Base-by-base conservation (phyloP, 2,797 vertebrate genomes). In the Numenius phaeopus region DNA sequence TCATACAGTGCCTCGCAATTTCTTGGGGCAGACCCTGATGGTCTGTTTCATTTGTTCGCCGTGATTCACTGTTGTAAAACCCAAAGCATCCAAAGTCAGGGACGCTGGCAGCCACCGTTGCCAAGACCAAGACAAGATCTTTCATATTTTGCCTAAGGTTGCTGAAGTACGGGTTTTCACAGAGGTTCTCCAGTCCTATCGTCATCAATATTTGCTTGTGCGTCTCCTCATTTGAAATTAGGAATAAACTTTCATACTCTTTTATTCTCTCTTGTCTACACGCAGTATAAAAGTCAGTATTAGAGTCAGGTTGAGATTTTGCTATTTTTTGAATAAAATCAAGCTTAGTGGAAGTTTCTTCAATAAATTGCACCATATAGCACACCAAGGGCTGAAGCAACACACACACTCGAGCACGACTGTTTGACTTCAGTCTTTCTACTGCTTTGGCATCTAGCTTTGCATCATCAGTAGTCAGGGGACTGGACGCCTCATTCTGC, bases 391-490 rank as follows among this genome's bases (percentile, higher is more conserved):
- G 99, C 96, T 99, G 99, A 93, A 99, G 98, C 69, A 98, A 97
- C 82, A 99, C 98, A 9, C 99, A 98, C 78, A 99, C 98, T 75
- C 98, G 99, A 46, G 99, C 98, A 11, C 99, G 98, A 77, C 99
- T 99, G 90, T 99, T 99, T 66, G 99, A 99, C 95, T 99, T 99
- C n/a, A 99, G 97, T 94, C 98, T 99, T 97, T 99, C 99, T 2
- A 98, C 98, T 2, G 99, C 99, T 90, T 98, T 96, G 46, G 99
- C 98, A 87, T 99, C 99, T 77, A 99, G 98, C 55, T 96, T 97
- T 7, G 99, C 99, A 79, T 99, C 99, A 85, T 98, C 98, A 12
- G 96, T 94, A 87, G 93, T 96, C 2, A 69, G 52, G 13, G 90
- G 89, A 70, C 27, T 49, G 44, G 97, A 96, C 2, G 76, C 92